phyloP scores from a whole-genome alignment of 2,888 invertebrate species.

The Allolobophora icterica region DNA sequence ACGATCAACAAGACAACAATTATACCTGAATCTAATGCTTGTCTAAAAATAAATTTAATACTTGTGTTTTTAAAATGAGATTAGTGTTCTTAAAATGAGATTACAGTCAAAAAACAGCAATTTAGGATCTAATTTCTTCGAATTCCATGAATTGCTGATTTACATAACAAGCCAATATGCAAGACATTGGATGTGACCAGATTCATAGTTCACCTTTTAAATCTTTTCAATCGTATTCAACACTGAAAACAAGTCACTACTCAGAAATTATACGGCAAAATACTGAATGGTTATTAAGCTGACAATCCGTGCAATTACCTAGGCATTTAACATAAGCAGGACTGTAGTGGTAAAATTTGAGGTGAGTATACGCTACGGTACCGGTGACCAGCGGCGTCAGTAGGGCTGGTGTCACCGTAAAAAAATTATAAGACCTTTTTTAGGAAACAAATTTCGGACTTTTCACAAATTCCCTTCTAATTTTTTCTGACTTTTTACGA shows the following conservation, averaged over 20 bases:
- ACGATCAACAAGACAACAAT: neutral
- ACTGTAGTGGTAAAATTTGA: too few species aligned
- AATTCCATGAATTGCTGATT: neutral
- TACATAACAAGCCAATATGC: neutral
- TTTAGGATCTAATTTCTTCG: neutral
- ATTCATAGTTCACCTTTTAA: neutral
- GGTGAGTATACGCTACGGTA: too few species aligned
- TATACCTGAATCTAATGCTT: neutral
- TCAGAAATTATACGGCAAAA: too few species aligned
- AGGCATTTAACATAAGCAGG: neutral
- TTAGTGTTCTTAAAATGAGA: neutral
- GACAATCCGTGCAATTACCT: neutral
- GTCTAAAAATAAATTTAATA: neutral
- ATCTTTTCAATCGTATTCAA: neutral
- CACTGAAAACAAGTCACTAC: neutral
- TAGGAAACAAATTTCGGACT: too few species aligned
- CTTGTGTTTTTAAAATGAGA: neutral
- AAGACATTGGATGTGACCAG: neutral
- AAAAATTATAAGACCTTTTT: too few species aligned
- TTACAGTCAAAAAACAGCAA: neutral
- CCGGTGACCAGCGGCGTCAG: too few species aligned
- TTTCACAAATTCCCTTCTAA: too few species aligned
- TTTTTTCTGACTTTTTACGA: too few species aligned
- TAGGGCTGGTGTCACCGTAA: too few species aligned
- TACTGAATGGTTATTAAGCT: too few species aligned